Conservation (phyloP, 2,888 invertebrate species). For the Tubiluchus corallicola region DNA sequence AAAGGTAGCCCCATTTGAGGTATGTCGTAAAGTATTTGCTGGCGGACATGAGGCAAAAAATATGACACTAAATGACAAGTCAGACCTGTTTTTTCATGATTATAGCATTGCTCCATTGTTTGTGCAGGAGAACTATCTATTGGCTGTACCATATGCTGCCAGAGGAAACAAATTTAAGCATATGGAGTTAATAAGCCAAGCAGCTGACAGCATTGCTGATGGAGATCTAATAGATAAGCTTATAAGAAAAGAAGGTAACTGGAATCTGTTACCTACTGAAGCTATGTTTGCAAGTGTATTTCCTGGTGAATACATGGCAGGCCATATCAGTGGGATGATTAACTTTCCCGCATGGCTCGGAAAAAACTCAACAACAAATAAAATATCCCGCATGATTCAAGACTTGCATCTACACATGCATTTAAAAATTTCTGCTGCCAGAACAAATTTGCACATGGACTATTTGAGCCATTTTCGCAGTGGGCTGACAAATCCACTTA, state of each 20-base stretch:
- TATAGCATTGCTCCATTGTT: slow-evolving; percentile 89
- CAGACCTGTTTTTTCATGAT: slow-evolving; percentile 86
- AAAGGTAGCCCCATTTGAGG: slow-evolving; percentile 80
- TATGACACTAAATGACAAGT: slow-evolving; percentile 44
- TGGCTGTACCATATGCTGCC: slow-evolving; percentile 52
- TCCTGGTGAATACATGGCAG: slow-evolving; percentile 67
- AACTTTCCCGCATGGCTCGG: slow-evolving; percentile 92
- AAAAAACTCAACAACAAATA: slow-evolving; percentile 66
- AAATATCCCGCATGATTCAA: slow-evolving; percentile 58
- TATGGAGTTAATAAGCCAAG: slow-evolving; percentile 47
- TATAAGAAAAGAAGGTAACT: slow-evolving; percentile 49
- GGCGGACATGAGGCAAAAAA: slow-evolving; percentile 43
- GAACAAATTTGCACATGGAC: slow-evolving; percentile 63
- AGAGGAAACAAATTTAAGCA: slow-evolving; percentile 33
- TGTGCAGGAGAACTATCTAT: slow-evolving; percentile 89
- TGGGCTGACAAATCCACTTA: slow-evolving; percentile 54
- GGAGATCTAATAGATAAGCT: slow-evolving; percentile 66
- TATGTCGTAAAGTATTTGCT: slow-evolving; percentile 67
- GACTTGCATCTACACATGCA: slow-evolving; percentile 72
- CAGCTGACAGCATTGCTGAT: slow-evolving; percentile 65
- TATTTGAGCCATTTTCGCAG: slow-evolving; percentile 61
- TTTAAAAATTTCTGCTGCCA: slow-evolving; percentile 58
- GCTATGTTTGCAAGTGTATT: slow-evolving; percentile 77
- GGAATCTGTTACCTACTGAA: slow-evolving; percentile 67
- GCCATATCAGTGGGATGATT: slow-evolving; percentile 54